Evolutionary conservation across 2,888 invertebrate genomes (phyloP), one percentile per base, ranked within the genome.

Genomic region (Eubasilissa splendida): DNA sequence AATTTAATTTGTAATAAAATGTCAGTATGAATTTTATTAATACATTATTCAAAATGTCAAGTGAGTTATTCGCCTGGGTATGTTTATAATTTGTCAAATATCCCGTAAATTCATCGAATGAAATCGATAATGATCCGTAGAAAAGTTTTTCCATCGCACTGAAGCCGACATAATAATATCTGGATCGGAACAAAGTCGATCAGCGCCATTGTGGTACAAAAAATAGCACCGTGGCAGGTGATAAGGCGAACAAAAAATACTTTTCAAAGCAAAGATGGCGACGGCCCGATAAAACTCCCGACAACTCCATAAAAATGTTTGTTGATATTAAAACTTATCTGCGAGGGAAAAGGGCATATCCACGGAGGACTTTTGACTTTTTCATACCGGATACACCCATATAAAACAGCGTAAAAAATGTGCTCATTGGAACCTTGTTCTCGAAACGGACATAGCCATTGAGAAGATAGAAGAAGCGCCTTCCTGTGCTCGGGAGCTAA

Each of bases 221-320:
- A 79, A 75, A 75, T 50, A 31, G 71, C 63, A 71, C 65, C 76
- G 54, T 60, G 76, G 81, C 81, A 81, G 81, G 81, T 81, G 81
- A 81, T 79, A 79, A 22, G 56, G 81, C 59, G 52, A 58, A 81
- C 54, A 81, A 74, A 78, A 81, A 81, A 81, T 52, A 65, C 42
- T 63, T 70, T 74, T 75, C 63, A 58, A 22, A 53, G 53, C 54
- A 58, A 77, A 74, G 80, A 80, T 80, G 80, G 73, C 68, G 78
- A 33, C 70, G 76, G n/a, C 5, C 63, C 58, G 80, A 83, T 83
- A 83, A 82, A 81, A 83, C 82, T 82, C 80, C 22, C 80, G 52
- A 78, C 80, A 80, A 79, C 75, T 77, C 70, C 76, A 74, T 82
- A 82, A 82, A 82, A 79, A 82, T 82, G 82, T 80, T 77, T 80